Evolutionary conservation across 2,797 vertebrate genomes (phyloP).

Genomic region (Acanthornis magna): DNA sequence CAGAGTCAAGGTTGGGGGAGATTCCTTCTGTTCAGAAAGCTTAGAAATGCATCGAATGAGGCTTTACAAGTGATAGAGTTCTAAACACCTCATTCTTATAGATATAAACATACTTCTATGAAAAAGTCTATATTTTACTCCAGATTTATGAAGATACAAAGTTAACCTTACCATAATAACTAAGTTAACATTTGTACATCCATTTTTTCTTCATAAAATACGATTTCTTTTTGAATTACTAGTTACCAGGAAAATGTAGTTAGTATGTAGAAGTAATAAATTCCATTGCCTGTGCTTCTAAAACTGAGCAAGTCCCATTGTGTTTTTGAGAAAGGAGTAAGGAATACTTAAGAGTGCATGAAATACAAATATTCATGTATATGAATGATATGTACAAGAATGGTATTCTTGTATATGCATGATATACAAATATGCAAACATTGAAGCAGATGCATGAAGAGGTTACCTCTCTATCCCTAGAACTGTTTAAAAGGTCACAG

Average conservation of each 20-base stretch:
- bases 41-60: not conserved
- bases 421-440: accelerated
- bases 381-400: no score
- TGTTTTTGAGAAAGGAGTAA: not conserved
- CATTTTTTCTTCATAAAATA: not conserved
- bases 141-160: not conserved
- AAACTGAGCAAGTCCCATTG: not conserved
- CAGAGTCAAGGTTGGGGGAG: not conserved
- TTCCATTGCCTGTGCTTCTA: not conserved
- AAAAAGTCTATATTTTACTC: not conserved
- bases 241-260: not conserved
- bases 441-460: not conserved
- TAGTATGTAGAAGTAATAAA: not conserved
- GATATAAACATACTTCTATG: not conserved
- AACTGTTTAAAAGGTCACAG: not conserved
- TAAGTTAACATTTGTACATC: not conserved
- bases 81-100: not conserved
- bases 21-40: not conserved
- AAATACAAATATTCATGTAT: accelerated
- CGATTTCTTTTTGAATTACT: not conserved
- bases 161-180: not conserved
- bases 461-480: not conserved
- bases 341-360: not conserved
- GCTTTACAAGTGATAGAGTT: accelerated
- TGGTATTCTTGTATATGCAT: no score